Evolutionary conservation across 2,888 invertebrate genomes (phyloP), one percentile per base, ranked within the genome.

Genomic region (Leptothorax acervorum): DNA sequence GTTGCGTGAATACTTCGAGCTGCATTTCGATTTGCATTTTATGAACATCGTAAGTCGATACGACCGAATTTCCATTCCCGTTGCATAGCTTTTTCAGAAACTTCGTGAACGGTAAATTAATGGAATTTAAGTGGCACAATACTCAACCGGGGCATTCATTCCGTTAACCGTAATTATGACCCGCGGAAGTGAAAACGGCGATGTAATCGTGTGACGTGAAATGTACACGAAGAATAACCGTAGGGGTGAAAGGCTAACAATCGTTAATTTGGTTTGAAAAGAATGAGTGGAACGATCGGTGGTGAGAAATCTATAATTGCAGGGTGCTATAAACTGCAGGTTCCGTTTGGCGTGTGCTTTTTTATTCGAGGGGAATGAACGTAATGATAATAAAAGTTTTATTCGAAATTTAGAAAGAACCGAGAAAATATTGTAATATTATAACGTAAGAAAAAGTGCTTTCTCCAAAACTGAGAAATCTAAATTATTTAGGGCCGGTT

Each of bases 231-330:
- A 62, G 18, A 55, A 18, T 28, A 53, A 55, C 3, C n/a, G 63
- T n/a, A 45, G 73, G 65, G 68, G 73, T 53, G 86, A 87, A 74
- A 83, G 62, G 65, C 76, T 79, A 89, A 85, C 84, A 84, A 85
- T 68, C 71, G 73, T 68, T 83, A 86, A 86, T 83, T 81, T 68
- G 65, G 23, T 12, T 39, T 51, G 82, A 71, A 79, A 74, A 82
- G 88, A 86, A 83, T 71, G 88, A 86, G 35, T 23, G 57, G 45
- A 45, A 57, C 79, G 82, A 82, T 55, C 65, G 82, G 65, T 81
- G 75, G 75, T 48, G 75, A 60, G 60, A 51, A 81, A 60, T 60
- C 79, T 48, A 57, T 66, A 79, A 79, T 79, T 79, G 45, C 35
- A 55, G 23, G 55, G 45, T 45, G 66, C 57, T 63, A n/a, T 28